Evolutionary conservation across 2,888 invertebrate species (phyloP).

Genomic region (Anagyrus pseudococci): DNA sequence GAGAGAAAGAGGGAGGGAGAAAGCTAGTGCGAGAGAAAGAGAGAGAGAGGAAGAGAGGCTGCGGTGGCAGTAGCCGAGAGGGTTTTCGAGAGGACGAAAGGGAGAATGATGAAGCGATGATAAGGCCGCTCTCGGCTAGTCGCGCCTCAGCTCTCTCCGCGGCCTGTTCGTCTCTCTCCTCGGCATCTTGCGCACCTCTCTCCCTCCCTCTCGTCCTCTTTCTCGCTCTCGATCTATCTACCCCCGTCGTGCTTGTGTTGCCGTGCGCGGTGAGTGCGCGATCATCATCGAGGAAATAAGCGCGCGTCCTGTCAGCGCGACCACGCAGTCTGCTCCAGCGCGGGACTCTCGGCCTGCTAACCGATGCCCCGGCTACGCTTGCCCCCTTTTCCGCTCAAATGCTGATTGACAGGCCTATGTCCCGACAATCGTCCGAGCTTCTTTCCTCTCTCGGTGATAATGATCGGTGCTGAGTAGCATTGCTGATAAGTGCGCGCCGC

Average conservation of each 20-base stretch:
- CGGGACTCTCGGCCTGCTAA: neutral
- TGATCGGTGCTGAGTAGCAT: neutral
- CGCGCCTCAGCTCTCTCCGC: slow-evolving; percentile 47
- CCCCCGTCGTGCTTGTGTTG: too few species aligned
- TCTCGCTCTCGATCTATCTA: too few species aligned
- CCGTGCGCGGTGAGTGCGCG: neutral
- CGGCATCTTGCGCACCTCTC: neutral
- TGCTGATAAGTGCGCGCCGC: neutral
- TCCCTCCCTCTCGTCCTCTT: neutral
- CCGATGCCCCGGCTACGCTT: slow-evolving; percentile 31
- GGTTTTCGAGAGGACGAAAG: too few species aligned
- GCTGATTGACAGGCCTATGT: neutral
- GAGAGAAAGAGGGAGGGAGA: too few species aligned
- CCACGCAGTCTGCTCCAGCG: neutral
- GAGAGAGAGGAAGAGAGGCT: neutral
- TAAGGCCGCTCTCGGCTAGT: slow-evolving; percentile 51
- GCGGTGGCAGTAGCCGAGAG: too few species aligned
- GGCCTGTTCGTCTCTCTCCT: slow-evolving; percentile 16
- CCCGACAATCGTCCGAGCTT: neutral
- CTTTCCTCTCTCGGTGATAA: neutral
- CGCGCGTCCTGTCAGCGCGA: neutral
- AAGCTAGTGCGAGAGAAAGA: neutral
- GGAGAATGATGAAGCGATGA: slow-evolving; percentile 57
- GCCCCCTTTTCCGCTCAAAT: slow-evolving; percentile 34
- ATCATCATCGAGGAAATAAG: neutral